Conservation (phyloP, 2,113 vertebrate species). For the Scytalopus superciliaris region DNA sequence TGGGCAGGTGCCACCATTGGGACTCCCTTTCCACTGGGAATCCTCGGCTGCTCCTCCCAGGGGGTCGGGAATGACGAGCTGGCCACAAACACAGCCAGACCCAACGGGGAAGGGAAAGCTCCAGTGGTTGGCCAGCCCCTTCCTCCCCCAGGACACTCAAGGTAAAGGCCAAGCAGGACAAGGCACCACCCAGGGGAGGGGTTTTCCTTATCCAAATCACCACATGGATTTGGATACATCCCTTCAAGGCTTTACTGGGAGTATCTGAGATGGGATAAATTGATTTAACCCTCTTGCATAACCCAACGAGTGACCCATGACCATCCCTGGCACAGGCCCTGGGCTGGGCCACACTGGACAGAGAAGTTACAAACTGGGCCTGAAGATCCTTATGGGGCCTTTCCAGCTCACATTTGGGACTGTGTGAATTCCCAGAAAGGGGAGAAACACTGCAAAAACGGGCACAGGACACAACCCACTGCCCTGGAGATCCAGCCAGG, state of each 20-base stretch:
- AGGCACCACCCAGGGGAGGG: background rate
- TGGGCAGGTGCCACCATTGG: background rate
- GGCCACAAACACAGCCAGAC: rapidly evolving
- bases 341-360: no score
- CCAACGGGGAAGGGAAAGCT: background rate
- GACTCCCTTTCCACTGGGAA: background rate
- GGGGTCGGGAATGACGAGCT: background rate
- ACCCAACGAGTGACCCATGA: rapidly evolving
- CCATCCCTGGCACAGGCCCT: background rate
- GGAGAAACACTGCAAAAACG: rapidly evolving
- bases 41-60: background rate
- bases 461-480: rapidly evolving
- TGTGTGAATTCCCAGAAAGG: background rate
- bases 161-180: background rate
- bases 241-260: background rate
- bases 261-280: background rate
- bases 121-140: background rate
- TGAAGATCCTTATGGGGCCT: background rate
- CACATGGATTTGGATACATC: rapidly evolving
- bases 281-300: background rate
- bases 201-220: background rate
- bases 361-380: background rate
- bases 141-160: background rate
- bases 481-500: background rate
- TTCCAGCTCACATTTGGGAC: background rate